These are phyloP conservation scores for Laterallus jamaicensis DNA, from an alignment of 2,113 vertebrate genomes.

Conservation along the genomic window DNA sequence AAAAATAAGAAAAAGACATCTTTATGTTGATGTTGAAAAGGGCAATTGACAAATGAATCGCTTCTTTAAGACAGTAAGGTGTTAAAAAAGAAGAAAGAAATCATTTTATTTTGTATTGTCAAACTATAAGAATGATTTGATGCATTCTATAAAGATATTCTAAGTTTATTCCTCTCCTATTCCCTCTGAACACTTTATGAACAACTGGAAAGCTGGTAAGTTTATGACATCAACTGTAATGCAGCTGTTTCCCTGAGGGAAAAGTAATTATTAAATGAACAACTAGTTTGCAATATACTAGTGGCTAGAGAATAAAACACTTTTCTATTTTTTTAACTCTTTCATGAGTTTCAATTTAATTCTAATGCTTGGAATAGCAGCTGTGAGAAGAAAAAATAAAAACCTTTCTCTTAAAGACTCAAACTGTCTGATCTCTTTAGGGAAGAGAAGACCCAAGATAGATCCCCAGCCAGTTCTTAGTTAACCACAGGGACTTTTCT, in stretches of 20 bases:
- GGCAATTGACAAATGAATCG: neutral
- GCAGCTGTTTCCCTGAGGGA: conserved; percentile 32
- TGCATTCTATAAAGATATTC: neutral
- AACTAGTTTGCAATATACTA: neutral
- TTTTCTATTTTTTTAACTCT: neutral
- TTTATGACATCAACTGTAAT: neutral
- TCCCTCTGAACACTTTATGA: neutral
- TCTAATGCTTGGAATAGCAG: neutral
- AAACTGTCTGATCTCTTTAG: neutral
- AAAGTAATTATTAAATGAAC: neutral
- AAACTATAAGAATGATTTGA: neutral
- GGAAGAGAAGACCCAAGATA: neutral
- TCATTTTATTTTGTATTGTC: neutral
- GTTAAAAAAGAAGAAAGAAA: neutral
- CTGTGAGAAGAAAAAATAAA: neutral
- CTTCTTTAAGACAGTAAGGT: neutral
- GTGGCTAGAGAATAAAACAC: neutral
- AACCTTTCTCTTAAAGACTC: neutral
- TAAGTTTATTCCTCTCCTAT: neutral
- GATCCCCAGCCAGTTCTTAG: neutral
- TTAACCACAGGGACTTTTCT: neutral
- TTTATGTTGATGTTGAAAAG: neutral
- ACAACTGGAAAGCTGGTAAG: neutral
- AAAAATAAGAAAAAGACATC: neutral
- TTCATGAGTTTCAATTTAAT: neutral